Percentiles rank a stretch among this genome's conserved stretches.
Evolutionary conservation across 2,113 vertebrate species (phyloP).

Genomic region (Gnathonemus longibarbis): DNA sequence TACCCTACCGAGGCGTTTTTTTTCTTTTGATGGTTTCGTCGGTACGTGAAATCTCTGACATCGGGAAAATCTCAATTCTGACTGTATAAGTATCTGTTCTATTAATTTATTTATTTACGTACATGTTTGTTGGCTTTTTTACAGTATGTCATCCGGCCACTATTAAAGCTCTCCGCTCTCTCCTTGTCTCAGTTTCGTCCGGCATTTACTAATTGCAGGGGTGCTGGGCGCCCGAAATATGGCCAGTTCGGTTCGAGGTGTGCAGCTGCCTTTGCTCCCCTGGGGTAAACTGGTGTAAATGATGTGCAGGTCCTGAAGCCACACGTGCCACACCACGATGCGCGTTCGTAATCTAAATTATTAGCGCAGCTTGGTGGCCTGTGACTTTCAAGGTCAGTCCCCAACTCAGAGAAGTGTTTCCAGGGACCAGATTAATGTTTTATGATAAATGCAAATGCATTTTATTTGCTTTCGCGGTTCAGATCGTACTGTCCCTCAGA

Average conservation of each 20-base stretch:
- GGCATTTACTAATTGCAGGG: slow-evolving; percentile 19
- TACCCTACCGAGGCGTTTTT: slow-evolving; percentile 22
- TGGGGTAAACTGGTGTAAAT: neutral
- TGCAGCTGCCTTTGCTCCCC: neutral
- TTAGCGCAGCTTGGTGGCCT: neutral
- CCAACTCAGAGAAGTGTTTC: neutral
- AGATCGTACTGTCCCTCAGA: neutral
- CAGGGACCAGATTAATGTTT: neutral
- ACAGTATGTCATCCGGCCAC: slow-evolving; percentile 51
- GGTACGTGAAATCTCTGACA: slow-evolving; percentile 59
- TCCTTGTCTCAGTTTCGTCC: slow-evolving; percentile 61
- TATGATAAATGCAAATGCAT: neutral
- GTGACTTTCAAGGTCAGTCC: neutral
- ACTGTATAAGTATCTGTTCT: slow-evolving; percentile 56
- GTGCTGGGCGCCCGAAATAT: neutral
- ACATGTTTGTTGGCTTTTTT: slow-evolving; percentile 56
- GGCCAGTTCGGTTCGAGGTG: neutral
- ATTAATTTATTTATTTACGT: slow-evolving; percentile 70
- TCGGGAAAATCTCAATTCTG: slow-evolving; percentile 55
- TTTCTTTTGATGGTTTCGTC: slow-evolving; percentile 47
- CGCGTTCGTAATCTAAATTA: neutral
- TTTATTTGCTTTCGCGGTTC: slow-evolving; percentile 4
- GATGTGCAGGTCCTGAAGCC: neutral
- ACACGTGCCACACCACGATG: neutral
- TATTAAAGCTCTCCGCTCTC: slow-evolving; percentile 52